phyloP scores from a whole-genome alignment of 2,113 vertebrate species.

The Copsychus sechellarum region DNA sequence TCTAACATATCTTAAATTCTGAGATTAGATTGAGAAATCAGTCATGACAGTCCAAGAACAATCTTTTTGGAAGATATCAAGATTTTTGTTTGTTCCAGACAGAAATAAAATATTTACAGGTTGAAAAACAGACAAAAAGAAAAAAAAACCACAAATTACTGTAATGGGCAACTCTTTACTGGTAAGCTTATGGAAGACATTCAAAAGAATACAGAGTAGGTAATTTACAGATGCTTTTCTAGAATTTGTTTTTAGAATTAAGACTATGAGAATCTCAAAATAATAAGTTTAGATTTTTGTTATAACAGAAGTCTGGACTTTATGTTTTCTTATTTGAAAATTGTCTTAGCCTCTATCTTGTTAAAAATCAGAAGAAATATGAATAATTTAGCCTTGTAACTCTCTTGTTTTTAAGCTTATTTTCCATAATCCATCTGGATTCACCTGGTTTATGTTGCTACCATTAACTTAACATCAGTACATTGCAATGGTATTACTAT shows the following conservation, averaged over 20 bases:
- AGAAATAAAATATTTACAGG: background rate
- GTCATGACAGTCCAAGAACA: background rate
- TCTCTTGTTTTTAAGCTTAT: background rate
- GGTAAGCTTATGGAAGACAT: background rate
- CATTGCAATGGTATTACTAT: background rate
- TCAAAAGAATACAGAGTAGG: background rate
- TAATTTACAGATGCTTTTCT: background rate
- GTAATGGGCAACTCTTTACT: background rate
- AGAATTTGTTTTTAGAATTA: background rate
- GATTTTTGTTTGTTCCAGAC: background rate
- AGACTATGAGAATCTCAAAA: background rate
- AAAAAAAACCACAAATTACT: accelerated
- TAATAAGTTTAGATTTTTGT: background rate
- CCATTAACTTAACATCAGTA: background rate
- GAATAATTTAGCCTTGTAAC: background rate
- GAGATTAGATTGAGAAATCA: background rate
- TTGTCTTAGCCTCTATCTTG: background rate
- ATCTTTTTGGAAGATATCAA: background rate
- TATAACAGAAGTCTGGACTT: background rate
- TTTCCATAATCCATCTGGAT: background rate
- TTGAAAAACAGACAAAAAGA: background rate
- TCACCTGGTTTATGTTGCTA: background rate
- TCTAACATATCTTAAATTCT: background rate
- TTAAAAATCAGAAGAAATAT: background rate
- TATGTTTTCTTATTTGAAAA: background rate